These are phyloP conservation scores for Zalophus californianus DNA, from an alignment of 2,797 vertebrate genomes.

Conservation along the genomic window DNA sequence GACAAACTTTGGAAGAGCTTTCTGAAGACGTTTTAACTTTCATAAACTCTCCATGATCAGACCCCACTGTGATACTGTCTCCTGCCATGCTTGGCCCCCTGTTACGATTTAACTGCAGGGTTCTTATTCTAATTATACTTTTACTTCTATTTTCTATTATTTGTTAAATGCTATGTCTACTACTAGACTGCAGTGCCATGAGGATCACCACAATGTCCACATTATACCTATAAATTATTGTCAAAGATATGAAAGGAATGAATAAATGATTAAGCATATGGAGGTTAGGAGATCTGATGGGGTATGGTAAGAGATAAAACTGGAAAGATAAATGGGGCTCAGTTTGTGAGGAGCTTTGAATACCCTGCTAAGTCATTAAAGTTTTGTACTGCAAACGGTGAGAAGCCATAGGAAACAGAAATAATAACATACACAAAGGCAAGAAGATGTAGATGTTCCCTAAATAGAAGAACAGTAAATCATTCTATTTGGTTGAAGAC, in stretches of 20 bases:
- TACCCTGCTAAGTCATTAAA: background rate
- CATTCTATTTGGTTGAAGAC: background rate
- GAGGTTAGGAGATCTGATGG: background rate
- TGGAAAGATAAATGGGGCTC: background rate
- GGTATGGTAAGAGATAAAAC: background rate
- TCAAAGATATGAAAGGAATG: background rate
- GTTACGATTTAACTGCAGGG: background rate
- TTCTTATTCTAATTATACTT: background rate
- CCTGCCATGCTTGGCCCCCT: background rate
- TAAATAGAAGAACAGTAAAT: background rate
- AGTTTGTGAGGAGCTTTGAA: background rate
- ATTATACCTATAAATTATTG: background rate
- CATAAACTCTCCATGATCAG: background rate
- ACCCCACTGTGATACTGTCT: background rate
- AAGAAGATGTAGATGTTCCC: background rate
- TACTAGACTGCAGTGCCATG: background rate
- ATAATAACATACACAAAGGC: background rate
- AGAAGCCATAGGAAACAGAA: background rate
- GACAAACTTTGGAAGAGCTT: background rate
- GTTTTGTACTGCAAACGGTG: background rate
- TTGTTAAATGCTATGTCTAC: slow-evolving; percentile 19
- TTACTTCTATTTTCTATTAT: background rate
- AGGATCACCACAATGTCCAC: background rate
- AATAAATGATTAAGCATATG: background rate
- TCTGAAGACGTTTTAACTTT: background rate